These are phyloP conservation scores for Sepioteuthis lessoniana DNA, from an alignment of 2,888 invertebrate species.

Conservation along the genomic window DNA sequence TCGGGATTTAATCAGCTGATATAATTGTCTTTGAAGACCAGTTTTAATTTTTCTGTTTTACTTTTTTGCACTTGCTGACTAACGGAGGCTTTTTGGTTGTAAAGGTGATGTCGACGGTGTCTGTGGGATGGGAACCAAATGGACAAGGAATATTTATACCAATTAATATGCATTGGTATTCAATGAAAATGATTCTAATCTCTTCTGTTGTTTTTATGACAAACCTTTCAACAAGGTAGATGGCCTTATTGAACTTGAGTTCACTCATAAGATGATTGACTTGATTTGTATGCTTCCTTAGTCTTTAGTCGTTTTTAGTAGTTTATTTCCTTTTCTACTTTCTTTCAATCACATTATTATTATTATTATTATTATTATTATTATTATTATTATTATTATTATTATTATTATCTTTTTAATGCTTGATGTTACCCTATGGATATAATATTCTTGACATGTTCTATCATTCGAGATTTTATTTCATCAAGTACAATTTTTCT, in stretches of 20 bases:
- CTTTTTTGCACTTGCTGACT: slow-evolving; percentile 33
- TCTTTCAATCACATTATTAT: too few relatives aligned
- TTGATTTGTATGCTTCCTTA: not conserved
- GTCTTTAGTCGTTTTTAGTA: not conserved
- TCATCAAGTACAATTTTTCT: too few relatives aligned
- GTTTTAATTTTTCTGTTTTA: not conserved
- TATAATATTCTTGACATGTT: too few relatives aligned
- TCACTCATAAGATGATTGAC: not conserved
- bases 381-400: too few relatives aligned
- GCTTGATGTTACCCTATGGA: too few relatives aligned
- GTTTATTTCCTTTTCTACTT: too few relatives aligned
- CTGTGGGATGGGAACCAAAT: not conserved
- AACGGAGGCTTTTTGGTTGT: not conserved
- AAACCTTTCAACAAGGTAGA: slow-evolving; percentile 17
- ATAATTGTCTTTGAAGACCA: slow-evolving; percentile 33
- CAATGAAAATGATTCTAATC: not conserved
- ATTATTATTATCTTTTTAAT: too few relatives aligned
- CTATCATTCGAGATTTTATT: too few relatives aligned
- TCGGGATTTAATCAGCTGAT: not conserved
- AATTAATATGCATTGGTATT: slow-evolving; percentile 33
- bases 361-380: too few relatives aligned
- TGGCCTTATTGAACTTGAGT: not conserved
- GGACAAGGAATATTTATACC: not conserved
- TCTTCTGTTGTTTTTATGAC: not conserved
- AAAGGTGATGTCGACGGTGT: not conserved